Evolutionary conservation across 1,140 invertebrate genomes (phyloP).

Genomic region (Macrobrachium rosenbergii): DNA sequence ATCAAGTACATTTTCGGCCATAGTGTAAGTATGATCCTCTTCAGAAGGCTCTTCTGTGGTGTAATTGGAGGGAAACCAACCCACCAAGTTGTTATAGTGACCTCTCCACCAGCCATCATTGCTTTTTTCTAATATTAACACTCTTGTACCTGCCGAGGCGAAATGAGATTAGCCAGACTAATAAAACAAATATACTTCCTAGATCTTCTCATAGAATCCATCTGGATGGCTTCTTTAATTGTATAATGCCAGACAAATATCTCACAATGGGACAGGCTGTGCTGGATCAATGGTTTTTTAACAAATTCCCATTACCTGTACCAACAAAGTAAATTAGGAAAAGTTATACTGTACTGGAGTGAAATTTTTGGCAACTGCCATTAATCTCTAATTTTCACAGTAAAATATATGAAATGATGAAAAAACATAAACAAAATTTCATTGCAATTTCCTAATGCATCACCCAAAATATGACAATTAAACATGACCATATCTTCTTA

Average conservation of each 20-base stretch:
- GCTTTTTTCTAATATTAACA: conserved; percentile 97
- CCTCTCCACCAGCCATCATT: conserved; percentile 99
- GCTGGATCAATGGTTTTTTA: too few relatives aligned
- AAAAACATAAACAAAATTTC: not conserved
- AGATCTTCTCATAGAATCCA: too few relatives aligned
- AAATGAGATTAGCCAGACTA: not conserved
- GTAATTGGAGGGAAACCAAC: conserved; percentile 99
- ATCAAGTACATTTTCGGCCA: conserved; percentile 93
- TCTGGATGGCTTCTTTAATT: too few relatives aligned
- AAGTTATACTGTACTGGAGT: too few relatives aligned
- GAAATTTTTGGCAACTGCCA: too few relatives aligned
- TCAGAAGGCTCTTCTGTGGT: conserved; percentile 85
- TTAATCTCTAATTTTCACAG: too few relatives aligned
- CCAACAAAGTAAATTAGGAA: too few relatives aligned
- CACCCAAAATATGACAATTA: not conserved
- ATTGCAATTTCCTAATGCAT: not conserved
- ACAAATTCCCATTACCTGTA: too few relatives aligned
- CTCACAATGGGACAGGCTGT: too few relatives aligned
- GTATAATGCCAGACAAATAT: too few relatives aligned
- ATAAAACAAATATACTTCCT: not conserved
- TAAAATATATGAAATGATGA: not conserved
- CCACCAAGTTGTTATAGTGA: conserved; percentile 82
- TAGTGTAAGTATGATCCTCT: conserved; percentile 84
- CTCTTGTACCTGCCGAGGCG: conserved; percentile 78
- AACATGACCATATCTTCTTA: not conserved